These are phyloP conservation scores for Chrysolina americana DNA, from an alignment of 2,888 invertebrate species.

Conservation along the genomic window DNA sequence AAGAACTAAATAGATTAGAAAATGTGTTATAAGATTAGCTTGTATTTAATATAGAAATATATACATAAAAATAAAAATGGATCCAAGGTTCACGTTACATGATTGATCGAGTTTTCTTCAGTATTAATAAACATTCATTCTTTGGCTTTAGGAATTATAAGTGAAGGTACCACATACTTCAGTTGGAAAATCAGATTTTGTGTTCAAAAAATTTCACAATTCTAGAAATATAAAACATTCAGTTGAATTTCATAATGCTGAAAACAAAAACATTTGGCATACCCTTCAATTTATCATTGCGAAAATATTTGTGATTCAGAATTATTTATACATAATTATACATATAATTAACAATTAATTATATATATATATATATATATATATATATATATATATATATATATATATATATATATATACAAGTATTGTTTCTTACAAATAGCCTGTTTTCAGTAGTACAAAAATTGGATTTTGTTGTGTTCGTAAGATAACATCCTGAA, in stretches of 20 bases:
- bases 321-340: not conserved
- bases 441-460: conserved; percentile 1
- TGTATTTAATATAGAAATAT: conserved; percentile 54
- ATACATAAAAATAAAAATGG: conserved; percentile 59
- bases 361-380: not conserved
- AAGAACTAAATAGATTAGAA: conserved; percentile 58
- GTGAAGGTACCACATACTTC: not conserved
- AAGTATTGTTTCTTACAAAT: not conserved
- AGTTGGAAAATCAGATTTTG: not conserved
- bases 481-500: not conserved
- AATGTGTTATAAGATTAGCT: conserved; percentile 62
- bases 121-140: conserved; percentile 18
- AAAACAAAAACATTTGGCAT: not conserved
- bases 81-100: conserved; percentile 55
- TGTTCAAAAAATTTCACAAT: not conserved
- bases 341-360: not conserved
- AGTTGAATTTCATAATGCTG: not conserved
- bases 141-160: not conserved
- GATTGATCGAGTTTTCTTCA: conserved; percentile 22
- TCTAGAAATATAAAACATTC: not conserved
- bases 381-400: not conserved
- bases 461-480: conserved; percentile 2
- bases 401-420: not conserved
- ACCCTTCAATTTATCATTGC: not conserved
- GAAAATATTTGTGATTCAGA: not conserved